phyloP scores from a whole-genome alignment of 2,888 invertebrate genomes.

The Candidula unifasciata region DNA sequence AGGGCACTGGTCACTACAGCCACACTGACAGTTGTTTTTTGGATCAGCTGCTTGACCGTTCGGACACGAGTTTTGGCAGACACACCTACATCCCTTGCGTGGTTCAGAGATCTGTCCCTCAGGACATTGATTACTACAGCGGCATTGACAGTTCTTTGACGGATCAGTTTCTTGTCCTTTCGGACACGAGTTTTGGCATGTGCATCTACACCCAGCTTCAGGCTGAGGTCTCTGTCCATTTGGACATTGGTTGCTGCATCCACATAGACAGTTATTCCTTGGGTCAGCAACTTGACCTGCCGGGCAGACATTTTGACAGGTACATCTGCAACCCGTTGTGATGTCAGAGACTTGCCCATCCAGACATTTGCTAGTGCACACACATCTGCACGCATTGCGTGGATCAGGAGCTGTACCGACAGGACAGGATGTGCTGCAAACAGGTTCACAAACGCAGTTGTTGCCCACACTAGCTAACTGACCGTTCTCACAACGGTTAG shows the following conservation, averaged over 20 bases:
- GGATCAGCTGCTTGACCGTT: background rate
- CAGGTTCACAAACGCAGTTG: background rate
- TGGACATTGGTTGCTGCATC: background rate
- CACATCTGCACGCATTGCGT: background rate
- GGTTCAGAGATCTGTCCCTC: background rate
- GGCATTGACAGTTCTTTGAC: background rate
- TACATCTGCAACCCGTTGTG: background rate
- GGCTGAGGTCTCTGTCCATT: background rate
- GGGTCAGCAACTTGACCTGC: conserved; percentile 1
- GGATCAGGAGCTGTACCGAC: background rate
- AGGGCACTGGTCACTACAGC: background rate
- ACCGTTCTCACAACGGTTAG: background rate
- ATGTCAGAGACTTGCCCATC: background rate
- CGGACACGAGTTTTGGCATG: background rate
- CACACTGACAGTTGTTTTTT: background rate
- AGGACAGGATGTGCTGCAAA: background rate
- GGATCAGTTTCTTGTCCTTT: background rate
- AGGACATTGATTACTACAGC: background rate
- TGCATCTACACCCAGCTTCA: background rate
- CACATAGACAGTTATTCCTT: background rate
- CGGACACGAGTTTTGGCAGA: background rate
- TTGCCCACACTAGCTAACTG: background rate
- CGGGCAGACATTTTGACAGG: conserved; percentile 17
- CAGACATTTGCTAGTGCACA: background rate
- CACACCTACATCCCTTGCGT: background rate